A percentile compares a stretch with the other conserved stretches of the same genome.
These are phyloP conservation scores for Xenopus laevis DNA, from an alignment of 2,113 vertebrate genomes.

Conservation along the genomic window DNA sequence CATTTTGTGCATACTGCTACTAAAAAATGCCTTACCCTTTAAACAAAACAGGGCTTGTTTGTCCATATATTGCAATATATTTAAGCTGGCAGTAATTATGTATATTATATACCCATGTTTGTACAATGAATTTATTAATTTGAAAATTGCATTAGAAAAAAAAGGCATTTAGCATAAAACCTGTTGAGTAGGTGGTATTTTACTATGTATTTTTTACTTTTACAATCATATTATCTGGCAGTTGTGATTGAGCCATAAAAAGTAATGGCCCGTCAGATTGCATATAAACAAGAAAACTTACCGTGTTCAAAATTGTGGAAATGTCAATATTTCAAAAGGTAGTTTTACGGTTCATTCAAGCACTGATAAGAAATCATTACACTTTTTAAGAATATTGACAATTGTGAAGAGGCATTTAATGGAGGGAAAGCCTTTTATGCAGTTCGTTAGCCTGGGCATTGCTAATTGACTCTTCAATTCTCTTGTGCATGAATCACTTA, in stretches of 20 bases:
- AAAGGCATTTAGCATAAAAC: not conserved
- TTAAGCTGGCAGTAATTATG: too few relatives aligned
- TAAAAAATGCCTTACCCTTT: too few relatives aligned
- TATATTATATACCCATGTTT: too few relatives aligned
- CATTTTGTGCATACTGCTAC: too few relatives aligned
- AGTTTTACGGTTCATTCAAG: constrained; percentile 73
- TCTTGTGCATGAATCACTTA: constrained; percentile 65
- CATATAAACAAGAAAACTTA: constrained; percentile 57
- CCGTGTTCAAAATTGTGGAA: constrained; percentile 66
- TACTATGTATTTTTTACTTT: not conserved
- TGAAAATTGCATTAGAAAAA: too few relatives aligned
- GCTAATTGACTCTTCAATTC: constrained; percentile 67
- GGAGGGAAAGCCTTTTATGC: constrained; percentile 66
- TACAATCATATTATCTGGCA: not conserved
- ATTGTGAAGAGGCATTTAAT: constrained; percentile 62
- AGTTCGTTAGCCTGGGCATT: constrained; percentile 65
- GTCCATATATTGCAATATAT: too few relatives aligned
- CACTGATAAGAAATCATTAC: constrained; percentile 72
- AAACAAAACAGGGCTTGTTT: too few relatives aligned
- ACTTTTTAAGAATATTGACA: constrained; percentile 68
- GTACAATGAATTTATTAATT: not conserved
- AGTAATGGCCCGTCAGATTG: constrained; percentile 54
- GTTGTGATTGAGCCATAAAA: constrained; percentile 50
- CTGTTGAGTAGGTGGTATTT: not conserved
- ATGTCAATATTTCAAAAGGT: constrained; percentile 77